These are phyloP conservation scores for Andricus curvator DNA, from an alignment of 2,888 invertebrate species.

Conservation along the genomic window DNA sequence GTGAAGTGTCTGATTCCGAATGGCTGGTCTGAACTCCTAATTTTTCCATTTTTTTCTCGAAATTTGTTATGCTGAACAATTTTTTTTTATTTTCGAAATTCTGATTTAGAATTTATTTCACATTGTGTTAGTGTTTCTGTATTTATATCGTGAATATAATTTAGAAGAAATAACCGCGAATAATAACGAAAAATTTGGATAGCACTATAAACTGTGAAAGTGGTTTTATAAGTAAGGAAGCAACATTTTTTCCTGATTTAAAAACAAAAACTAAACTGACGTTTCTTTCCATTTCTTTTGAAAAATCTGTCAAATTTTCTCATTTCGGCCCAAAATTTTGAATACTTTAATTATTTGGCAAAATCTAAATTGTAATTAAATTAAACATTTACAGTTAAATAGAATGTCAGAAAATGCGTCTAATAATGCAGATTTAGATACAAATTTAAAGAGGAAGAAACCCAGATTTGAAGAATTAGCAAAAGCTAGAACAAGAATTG, in stretches of 20 bases:
- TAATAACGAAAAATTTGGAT: too few species aligned
- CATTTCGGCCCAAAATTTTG: constrained; percentile 12
- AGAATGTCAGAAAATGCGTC: constrained; percentile 7
- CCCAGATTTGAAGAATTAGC: constrained; percentile 21
- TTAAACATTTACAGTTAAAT: background rate
- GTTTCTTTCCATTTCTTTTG: background rate
- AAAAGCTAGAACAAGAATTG: constrained; percentile 2
- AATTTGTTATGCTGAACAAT: background rate
- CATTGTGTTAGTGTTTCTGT: background rate
- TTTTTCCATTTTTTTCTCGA: background rate
- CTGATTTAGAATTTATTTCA: background rate
- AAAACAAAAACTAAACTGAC: background rate
- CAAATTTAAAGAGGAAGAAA: background rate
- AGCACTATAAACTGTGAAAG: background rate
- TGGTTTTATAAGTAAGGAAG: background rate
- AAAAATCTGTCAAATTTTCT: background rate
- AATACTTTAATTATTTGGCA: background rate
- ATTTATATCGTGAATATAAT: background rate
- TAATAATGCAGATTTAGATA: background rate
- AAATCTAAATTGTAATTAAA: constrained; percentile 20
- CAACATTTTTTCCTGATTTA: background rate
- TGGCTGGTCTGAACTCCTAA: background rate
- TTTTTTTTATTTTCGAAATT: background rate
- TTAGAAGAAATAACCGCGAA: background rate
- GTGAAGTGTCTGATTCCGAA: background rate